phyloP scores from a whole-genome alignment of 2,888 invertebrate species.

The Perizoma affinitatum region DNA sequence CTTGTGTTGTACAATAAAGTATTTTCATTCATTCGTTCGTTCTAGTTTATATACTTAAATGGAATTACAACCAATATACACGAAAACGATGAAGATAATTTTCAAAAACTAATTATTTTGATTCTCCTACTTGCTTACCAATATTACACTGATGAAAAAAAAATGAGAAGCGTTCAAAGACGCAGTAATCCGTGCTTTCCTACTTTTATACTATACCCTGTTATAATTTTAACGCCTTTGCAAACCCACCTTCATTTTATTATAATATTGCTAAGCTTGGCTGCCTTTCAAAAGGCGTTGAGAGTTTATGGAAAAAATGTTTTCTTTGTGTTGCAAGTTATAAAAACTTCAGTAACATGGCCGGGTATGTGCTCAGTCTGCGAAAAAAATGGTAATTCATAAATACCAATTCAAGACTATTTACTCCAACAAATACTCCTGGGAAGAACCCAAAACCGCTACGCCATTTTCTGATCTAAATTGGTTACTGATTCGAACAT shows the following conservation, averaged over 20 bases:
- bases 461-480: not conserved
- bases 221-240: slow-evolving; percentile 8
- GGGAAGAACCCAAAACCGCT: not conserved
- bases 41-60: no score
- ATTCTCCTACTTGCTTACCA: no score
- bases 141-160: no score
- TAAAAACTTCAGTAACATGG: slow-evolving; percentile 7
- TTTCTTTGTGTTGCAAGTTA: slow-evolving; percentile 19
- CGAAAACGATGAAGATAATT: no score
- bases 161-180: no score
- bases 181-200: no score
- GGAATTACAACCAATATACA: no score
- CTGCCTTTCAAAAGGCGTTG: slow-evolving; percentile 24
- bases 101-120: no score
- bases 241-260: slow-evolving; percentile 8
- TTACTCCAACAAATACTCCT: not conserved
- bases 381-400: slow-evolving; percentile 19
- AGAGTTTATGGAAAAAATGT: slow-evolving; percentile 22
- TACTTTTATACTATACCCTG: slow-evolving; percentile 3
- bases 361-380: slow-evolving; percentile 7
- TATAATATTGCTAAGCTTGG: slow-evolving; percentile 22
- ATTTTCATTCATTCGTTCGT: no score
- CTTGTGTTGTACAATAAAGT: no score
- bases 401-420: slow-evolving; percentile 10
- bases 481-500: no score